A percentile compares a stretch with the other conserved stretches of the same genome.
These are phyloP conservation scores for Nesidiocoris tenuis DNA, from an alignment of 2,888 invertebrate species.

Conservation along the genomic window DNA sequence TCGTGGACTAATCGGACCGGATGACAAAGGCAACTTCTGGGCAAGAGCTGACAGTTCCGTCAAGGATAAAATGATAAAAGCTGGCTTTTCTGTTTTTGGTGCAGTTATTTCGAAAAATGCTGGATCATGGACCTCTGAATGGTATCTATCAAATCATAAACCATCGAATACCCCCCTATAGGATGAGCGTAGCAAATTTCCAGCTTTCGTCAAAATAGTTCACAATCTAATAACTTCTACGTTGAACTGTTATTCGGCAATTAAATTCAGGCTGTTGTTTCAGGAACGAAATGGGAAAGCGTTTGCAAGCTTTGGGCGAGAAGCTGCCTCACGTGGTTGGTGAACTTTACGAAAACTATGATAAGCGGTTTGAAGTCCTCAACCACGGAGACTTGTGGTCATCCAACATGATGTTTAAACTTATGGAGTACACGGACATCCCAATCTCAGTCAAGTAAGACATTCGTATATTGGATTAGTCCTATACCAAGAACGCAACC, in stretches of 20 bases:
- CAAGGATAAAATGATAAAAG: not conserved
- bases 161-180: not conserved
- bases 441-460: slow-evolving; percentile 39
- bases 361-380: slow-evolving; percentile 38
- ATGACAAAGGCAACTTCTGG: not conserved
- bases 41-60: not conserved
- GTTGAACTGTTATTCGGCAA: too few species aligned
- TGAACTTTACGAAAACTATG: slow-evolving; percentile 3
- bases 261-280: too few species aligned
- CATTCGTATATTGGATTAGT: too few species aligned
- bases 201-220: too few species aligned
- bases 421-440: slow-evolving; percentile 29
- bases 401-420: slow-evolving; percentile 43
- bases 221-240: too few species aligned
- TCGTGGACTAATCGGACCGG: slow-evolving; percentile 5
- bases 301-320: not conserved
- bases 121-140: not conserved
- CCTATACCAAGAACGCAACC: too few species aligned
- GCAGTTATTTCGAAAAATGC: not conserved
- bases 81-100: not conserved
- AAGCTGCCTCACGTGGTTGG: not conserved
- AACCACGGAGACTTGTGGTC: slow-evolving; percentile 44
- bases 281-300: slow-evolving; percentile 13
- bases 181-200: too few species aligned
- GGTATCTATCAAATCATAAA: not conserved